Base-by-base conservation (phyloP, 2,888 invertebrate genomes). In the Petrolisthes manimaculis region DNA sequence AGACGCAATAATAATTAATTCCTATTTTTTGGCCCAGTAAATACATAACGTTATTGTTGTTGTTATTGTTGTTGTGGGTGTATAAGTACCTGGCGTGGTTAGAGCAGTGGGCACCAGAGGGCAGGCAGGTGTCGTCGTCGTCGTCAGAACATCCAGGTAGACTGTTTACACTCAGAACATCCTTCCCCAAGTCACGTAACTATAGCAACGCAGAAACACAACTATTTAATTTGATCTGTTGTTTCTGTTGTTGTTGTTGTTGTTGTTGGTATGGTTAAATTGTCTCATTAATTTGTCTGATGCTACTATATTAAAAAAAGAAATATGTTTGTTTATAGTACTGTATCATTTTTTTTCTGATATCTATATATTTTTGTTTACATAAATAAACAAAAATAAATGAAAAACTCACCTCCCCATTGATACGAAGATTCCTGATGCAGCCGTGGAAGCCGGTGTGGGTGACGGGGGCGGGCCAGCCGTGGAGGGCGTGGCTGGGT, bases 391-490 rank as follows among this genome's bases (percentile, higher is more conserved):
- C 0, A 37, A 37, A 37, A 37, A 37, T 1, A 37, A 37, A 37
- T 1, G 37, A 37, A 37, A 37, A 37, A 37, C 79, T 82, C 37
- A 89, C 86, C 81, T 89, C 83, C 3, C 83, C 84, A 51, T 89
- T 86, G 37, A 89, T 84, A 12, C 86, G 96, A 80, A 99, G 94
- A 93, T 99, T 98, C 92, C 97, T 95, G 89, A 99, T 97, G 93
- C 99, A 99, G 18, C 99, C 99, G 92, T 97, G 97, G 93, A 99
- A 99, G 37, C 97, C 96, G 93, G 96, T 96, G 1, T 96, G 96
- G 75, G 96, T 96, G 0, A 97, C 97, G 95, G 97, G 96, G 92
- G 96, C 96, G 92, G 97, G 97, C 97, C 97, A 97, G 92, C 96
- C 96, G 93, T 97, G 97, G 91, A 96, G 95, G 0, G 96, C 96